A percentile compares a stretch with the other conserved stretches of the same genome.
Evolutionary conservation across 2,888 invertebrate species (phyloP).

Genomic region (Orthosia gothica): DNA sequence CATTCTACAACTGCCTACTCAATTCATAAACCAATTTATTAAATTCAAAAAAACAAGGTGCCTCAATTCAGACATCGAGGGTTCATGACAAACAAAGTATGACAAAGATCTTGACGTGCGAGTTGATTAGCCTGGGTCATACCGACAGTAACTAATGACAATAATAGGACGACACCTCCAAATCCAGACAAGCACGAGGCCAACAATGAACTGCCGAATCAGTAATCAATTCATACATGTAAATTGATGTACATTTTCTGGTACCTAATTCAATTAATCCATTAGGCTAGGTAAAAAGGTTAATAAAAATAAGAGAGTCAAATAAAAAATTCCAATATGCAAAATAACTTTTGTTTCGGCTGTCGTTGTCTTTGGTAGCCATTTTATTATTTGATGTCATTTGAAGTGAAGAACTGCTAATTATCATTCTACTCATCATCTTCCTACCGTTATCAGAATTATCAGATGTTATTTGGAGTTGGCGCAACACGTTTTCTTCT

Average conservation of each 20-base stretch:
- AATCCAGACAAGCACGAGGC: background rate
- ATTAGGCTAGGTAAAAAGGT: background rate
- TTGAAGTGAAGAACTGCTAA: background rate
- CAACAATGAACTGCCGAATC: background rate
- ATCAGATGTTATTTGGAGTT: no score
- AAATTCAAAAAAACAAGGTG: no score
- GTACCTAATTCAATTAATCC: background rate
- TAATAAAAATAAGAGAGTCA: background rate
- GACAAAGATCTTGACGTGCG: background rate
- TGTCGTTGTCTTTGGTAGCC: no score
- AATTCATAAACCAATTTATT: no score
- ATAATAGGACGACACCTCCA: background rate
- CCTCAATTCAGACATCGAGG: no score
- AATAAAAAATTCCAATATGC: background rate
- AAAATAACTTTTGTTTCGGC: no score
- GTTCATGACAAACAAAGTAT: background rate
- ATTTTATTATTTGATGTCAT: slow-evolving; percentile 26
- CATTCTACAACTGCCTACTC: no score
- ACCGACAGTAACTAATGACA: background rate
- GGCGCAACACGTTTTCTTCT: no score
- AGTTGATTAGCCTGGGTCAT: slow-evolving; percentile 5
- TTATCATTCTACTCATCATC: no score
- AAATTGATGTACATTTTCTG: background rate
- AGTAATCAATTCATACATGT: background rate
- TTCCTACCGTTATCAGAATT: no score